A percentile compares a stretch with the other conserved stretches of the same genome.
These are phyloP conservation scores for Peromyscus aztecus DNA, from an alignment of 2,797 vertebrate genomes.

Conservation along the genomic window DNA sequence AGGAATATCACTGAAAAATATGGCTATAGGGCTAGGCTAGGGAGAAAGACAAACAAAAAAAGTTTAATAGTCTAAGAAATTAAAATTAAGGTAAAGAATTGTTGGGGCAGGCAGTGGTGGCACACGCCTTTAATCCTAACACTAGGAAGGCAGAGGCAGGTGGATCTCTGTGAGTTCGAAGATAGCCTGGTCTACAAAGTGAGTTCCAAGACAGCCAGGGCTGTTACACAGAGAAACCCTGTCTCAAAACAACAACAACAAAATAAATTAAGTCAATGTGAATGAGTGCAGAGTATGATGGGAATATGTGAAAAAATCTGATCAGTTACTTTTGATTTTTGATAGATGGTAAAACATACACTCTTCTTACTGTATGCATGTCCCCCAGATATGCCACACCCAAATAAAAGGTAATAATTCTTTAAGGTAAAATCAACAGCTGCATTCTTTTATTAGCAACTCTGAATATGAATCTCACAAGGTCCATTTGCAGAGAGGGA, in stretches of 20 bases:
- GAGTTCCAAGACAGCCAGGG: background rate
- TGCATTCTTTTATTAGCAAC: background rate
- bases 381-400: background rate
- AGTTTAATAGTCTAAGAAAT: conserved; percentile 37
- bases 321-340: conserved; percentile 53
- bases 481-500: background rate
- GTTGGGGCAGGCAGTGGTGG: background rate
- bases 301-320: conserved; percentile 18
- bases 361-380: background rate
- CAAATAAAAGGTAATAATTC: conserved; percentile 49
- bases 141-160: too few relatives aligned
- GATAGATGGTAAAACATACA: background rate
- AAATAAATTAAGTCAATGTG: background rate
- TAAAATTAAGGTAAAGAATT: conserved; percentile 31
- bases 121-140: background rate
- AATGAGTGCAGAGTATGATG: background rate
- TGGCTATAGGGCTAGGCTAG: background rate
- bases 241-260: background rate
- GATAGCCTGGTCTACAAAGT: too few relatives aligned
- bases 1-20: background rate
- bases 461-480: background rate
- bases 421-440: conserved; percentile 37
- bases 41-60: conserved; percentile 50
- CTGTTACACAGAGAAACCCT: background rate
- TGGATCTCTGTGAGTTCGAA: background rate